These are phyloP conservation scores for Siniperca scherzeri DNA, from an alignment of 2,797 vertebrate species.

Conservation along the genomic window DNA sequence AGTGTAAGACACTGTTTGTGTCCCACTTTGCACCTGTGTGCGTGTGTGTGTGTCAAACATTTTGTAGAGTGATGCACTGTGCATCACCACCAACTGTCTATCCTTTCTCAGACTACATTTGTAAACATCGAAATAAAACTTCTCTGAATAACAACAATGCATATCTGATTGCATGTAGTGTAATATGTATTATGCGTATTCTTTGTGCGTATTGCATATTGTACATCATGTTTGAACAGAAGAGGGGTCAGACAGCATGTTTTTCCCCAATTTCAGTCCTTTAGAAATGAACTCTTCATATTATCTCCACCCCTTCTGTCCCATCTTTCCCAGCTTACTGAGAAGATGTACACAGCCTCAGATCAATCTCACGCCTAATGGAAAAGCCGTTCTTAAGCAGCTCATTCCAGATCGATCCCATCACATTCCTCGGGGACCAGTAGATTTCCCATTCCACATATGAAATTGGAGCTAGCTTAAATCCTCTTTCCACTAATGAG, in stretches of 20 bases:
- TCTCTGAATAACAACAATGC: not conserved
- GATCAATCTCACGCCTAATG: conserved; percentile 57
- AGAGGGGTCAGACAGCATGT: not conserved
- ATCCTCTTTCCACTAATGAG: conserved; percentile 53
- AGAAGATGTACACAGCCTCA: conserved; percentile 1
- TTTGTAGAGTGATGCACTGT: not conserved
- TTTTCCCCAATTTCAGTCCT: not conserved
- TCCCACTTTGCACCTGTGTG: conserved; percentile 70
- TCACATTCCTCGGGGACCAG: conserved; percentile 19
- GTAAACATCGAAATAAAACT: not conserved
- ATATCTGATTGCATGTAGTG: not conserved
- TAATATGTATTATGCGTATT: not conserved
- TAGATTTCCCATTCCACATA: conserved; percentile 49
- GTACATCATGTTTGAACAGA: not conserved
- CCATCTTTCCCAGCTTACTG: conserved; percentile 2
- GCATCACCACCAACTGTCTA: not conserved
- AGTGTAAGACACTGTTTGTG: conserved; percentile 44
- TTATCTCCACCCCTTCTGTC: not conserved
- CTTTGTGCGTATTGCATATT: not conserved
- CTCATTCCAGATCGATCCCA: conserved; percentile 65
- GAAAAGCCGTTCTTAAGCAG: conserved; percentile 42
- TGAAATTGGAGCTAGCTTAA: conserved; percentile 44
- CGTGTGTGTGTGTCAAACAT: not conserved
- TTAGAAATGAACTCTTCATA: conserved; percentile 23
- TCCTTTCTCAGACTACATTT: not conserved